Percentiles rank a stretch among this genome's conserved stretches.
Conservation (phyloP, 1,140 invertebrate species). For the Gonioctena quinquepunctata region DNA sequence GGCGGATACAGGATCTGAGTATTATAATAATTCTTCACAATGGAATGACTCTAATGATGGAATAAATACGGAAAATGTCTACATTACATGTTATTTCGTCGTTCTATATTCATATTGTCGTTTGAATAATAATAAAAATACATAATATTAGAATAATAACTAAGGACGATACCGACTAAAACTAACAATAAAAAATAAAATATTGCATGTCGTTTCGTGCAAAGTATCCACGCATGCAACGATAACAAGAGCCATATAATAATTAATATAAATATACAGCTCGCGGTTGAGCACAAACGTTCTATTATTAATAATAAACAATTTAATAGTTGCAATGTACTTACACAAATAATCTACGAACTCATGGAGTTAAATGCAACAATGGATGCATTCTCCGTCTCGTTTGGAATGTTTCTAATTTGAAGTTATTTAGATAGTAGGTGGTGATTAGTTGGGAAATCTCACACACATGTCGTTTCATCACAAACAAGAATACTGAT, state of each 20-base stretch:
- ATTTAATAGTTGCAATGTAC: slow-evolving; percentile 11
- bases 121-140: slow-evolving; percentile 13
- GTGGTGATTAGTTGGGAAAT: not conserved
- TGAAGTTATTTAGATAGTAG: not conserved
- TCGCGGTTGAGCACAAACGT: slow-evolving; percentile 32
- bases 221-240: slow-evolving; percentile 40
- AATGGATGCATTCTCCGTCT: not conserved
- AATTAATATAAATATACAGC: slow-evolving; percentile 44
- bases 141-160: slow-evolving; percentile 12
- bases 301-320: slow-evolving; percentile 35
- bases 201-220: slow-evolving; percentile 28
- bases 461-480: too few relatives aligned
- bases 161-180: slow-evolving; percentile 14
- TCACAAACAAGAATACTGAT: too few relatives aligned
- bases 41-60: not conserved
- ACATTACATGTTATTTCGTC: not conserved
- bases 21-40: not conserved
- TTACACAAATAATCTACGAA: slow-evolving; percentile 1
- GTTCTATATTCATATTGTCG: slow-evolving; percentile 7
- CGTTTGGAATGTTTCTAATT: not conserved
- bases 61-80: not conserved
- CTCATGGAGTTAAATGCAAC: not conserved
- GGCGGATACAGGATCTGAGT: not conserved
- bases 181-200: slow-evolving; percentile 34
- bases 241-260: slow-evolving; percentile 38